These are phyloP conservation scores for Sprattus sprattus DNA, from an alignment of 2,113 vertebrate genomes.

Conservation along the genomic window DNA sequence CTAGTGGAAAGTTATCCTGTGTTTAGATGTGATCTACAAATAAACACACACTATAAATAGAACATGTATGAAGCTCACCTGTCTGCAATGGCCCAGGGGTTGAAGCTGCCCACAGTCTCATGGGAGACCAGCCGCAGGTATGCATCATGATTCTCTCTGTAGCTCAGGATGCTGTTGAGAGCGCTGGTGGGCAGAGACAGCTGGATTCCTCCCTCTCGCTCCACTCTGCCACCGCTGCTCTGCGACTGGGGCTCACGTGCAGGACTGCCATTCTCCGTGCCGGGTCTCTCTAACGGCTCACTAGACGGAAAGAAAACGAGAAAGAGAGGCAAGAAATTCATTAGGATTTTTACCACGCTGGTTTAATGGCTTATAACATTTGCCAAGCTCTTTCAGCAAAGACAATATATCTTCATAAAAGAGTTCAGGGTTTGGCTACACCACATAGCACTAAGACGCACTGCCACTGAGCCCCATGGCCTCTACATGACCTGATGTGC, in stretches of 20 bases:
- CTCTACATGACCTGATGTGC: too few relatives aligned
- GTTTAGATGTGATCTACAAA: too few relatives aligned
- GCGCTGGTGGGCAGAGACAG: slow-evolving; percentile 71
- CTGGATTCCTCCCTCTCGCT: slow-evolving; percentile 30
- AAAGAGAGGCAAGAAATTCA: too few relatives aligned
- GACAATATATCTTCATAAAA: too few relatives aligned
- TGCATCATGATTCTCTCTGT: slow-evolving; percentile 72
- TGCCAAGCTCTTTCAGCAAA: too few relatives aligned
- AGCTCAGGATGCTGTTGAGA: slow-evolving; percentile 75
- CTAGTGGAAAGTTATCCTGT: too few relatives aligned
- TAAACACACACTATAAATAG: not conserved
- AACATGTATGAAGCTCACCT: slow-evolving; percentile 68
- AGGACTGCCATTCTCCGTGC: slow-evolving; percentile 55
- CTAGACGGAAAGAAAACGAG: too few relatives aligned
- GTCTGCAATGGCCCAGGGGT: slow-evolving; percentile 84
- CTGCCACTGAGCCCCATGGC: too few relatives aligned
- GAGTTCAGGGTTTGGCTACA: not conserved
- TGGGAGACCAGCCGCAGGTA: slow-evolving; percentile 79
- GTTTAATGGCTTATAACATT: too few relatives aligned
- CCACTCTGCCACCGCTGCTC: slow-evolving; percentile 30
- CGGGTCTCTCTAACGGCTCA: slow-evolving; percentile 61
- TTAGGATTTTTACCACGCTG: too few relatives aligned
- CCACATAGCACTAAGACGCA: not conserved
- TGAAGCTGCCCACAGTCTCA: slow-evolving; percentile 76
- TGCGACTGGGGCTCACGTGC: slow-evolving; percentile 13